Evolutionary conservation across 2,888 invertebrate species (phyloP), one percentile per base, ranked within the genome.

Genomic region (Leptarthrus brevirostris): DNA sequence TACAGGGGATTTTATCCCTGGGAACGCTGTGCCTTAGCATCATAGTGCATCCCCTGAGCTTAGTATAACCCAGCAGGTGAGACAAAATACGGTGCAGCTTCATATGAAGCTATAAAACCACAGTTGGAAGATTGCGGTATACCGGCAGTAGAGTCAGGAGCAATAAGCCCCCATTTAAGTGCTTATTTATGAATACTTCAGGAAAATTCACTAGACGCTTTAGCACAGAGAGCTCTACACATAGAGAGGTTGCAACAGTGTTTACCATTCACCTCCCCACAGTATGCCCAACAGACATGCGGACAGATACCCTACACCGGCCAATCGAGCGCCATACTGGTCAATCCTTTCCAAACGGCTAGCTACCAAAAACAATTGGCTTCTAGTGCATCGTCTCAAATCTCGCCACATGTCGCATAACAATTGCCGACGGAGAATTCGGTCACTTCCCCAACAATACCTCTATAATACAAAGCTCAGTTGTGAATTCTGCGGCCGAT

Each of bases 221-320:
- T 49, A 49, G 16, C 16, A 4, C 49, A 49, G n/a, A 49, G n/a
- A n/a, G 49, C 49, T 4, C 49, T 49, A 49, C 4, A 49, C 49
- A 49, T 49, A n/a, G 49, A 49, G 49, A 10, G 14, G 16, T n/a
- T 49, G 8, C 49, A 49, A 49, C 49, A 49, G 49, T 8, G n/a
- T 49, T 14, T 49, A 5, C 4, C 10, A 8, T n/a, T n/a, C 12
- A 4, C 49, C 4, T 8, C 16, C n/a, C n/a, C 49, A 49, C 16
- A 49, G 5, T 14, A 12, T 8, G 5, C 10, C 5, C 10, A 10
- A 5, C 16, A n/a, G 14, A n/a, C 16, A 8, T 49, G 8, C 10
- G 8, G 5, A 10, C 49, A 49, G 4, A 12, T 14, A 49, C 10
- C 10, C n/a, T 4, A 12, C 16, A 49, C 49, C 4, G n/a, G n/a